Evolutionary conservation across 1,140 invertebrate species (phyloP), one percentile per base, ranked within the genome.

Genomic region (Leptinotarsa undecemlineata): DNA sequence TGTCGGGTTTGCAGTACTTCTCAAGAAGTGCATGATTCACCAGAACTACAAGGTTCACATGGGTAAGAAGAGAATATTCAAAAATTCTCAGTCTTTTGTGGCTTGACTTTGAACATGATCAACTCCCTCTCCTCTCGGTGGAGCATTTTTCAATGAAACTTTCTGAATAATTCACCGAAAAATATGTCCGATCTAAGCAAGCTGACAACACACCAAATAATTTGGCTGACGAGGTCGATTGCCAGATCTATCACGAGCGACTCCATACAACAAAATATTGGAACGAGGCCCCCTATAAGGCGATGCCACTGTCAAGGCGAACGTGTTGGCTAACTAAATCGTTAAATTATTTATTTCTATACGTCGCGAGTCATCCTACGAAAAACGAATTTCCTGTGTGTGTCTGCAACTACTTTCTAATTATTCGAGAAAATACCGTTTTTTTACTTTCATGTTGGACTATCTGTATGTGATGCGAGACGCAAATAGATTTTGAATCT

Each of bases 271-370:
- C 51, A 2, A 57, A 57, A 57, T 57, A 57, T 57, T 57, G 51
- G 51, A 57, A 57, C 51, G 3, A 57, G 51, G 51, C n/a, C 51
- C 51, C 51, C 4, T n/a, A 2, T 57, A 17, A 8, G n/a, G 33
- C 33, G 51, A 57, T 57, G n/a, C 51, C 51, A 57, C n/a, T 57
- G 51, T 57, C 51, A 57, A 57, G 51, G 51, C 51, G 51, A 57
- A 57, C 51, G 15, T 57, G 51, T 57, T 17, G 33, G 33, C n/a
- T 5, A 57, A 57, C 15, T 17, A 57, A 57, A 57, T 17, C 51
- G 51, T 57, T 57, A 57, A 57, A n/a, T 42, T 42, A 57, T 33
- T 33, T 57, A 57, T 15, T 57, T 57, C 51, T 57, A 19, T 19
- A 57, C 17, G n/a, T n/a, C n/a, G 51, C 15, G 51, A 57, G 51